These are phyloP conservation scores for Aproaerema taeniolella DNA, from an alignment of 2,888 invertebrate genomes.

Conservation along the genomic window DNA sequence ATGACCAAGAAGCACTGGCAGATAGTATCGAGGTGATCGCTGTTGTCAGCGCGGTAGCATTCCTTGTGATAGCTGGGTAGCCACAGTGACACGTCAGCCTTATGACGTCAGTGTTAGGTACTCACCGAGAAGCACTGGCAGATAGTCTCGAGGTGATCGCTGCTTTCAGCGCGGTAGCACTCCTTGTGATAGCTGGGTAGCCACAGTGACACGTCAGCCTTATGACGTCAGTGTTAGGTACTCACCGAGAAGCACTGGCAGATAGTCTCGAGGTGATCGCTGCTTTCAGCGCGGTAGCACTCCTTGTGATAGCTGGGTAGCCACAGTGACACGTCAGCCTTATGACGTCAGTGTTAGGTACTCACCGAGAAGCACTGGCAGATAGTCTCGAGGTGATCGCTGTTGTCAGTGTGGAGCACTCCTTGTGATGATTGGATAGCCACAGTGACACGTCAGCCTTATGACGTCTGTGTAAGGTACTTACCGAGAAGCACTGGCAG, in stretches of 20 bases:
- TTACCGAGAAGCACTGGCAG: constrained; percentile 74
- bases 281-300: constrained; percentile 78
- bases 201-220: too few species aligned
- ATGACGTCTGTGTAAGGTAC: too few species aligned
- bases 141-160: constrained; percentile 77
- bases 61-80: constrained; percentile 66
- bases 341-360: too few species aligned
- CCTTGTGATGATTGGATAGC: constrained; percentile 48
- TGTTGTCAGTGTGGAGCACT: constrained; percentile 78
- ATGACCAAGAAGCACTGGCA: constrained; percentile 79
- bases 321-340: too few species aligned
- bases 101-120: too few species aligned
- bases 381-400: constrained; percentile 77
- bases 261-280: constrained; percentile 77
- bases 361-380: constrained; percentile 74
- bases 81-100: constrained; percentile 83
- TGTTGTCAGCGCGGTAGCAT: constrained; percentile 78
- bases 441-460: too few species aligned
- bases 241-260: constrained; percentile 74
- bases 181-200: constrained; percentile 51
- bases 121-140: constrained; percentile 74
- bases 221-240: too few species aligned
- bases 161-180: constrained; percentile 78
- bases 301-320: constrained; percentile 48
- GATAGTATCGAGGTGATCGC: constrained; percentile 77